Evolutionary conservation across 2,888 invertebrate genomes (phyloP), one percentile per base, ranked within the genome.

Genomic region (Salticus scenicus): DNA sequence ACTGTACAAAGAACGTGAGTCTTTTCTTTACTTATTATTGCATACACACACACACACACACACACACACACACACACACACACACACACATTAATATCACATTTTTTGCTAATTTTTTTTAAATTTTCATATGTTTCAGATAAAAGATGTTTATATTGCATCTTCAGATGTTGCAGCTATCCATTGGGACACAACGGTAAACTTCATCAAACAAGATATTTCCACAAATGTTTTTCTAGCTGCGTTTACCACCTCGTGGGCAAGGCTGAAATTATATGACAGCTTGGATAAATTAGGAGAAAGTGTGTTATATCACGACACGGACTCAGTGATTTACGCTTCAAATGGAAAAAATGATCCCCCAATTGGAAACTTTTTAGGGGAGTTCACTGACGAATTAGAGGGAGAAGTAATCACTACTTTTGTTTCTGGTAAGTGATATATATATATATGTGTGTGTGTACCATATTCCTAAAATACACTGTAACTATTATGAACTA

Each of bases 401-500:
- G 14, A 42, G 10, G 71, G 71, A 14, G 28, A 72, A 0, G 28
- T 24, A 5, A 72, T 72, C 24, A 47, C 47, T 2, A 37, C 37
- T 12, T 72, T 72, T 30, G 71, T 72, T 4, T 72, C 71, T 42
- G 71, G 71, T 72, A 47, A 72, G 47, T 12, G 2, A 4, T 24
- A 24, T 57, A 7, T 37, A 7, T 7, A 37, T 37, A 7, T 37
- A 7, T 37, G 37, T 10, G 4, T 37, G 37, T 24, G 7, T 57
- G 24, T 24, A 57, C 17, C 24, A 20, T 57, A 24, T 10, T 10
- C 37, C 37, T 10, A 37, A n/a, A n/a, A n/a, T n/a, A 4, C 37
- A 4, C 37, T 37, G 7, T 37, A 7, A 37, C 37, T 7, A 10
- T 7, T 7, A 37, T 7, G 37, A 7, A 37, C 10, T 7, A 7